Evolutionary conservation across 2,113 vertebrate genomes (phyloP).

Genomic region (Polypterus senegalus): DNA sequence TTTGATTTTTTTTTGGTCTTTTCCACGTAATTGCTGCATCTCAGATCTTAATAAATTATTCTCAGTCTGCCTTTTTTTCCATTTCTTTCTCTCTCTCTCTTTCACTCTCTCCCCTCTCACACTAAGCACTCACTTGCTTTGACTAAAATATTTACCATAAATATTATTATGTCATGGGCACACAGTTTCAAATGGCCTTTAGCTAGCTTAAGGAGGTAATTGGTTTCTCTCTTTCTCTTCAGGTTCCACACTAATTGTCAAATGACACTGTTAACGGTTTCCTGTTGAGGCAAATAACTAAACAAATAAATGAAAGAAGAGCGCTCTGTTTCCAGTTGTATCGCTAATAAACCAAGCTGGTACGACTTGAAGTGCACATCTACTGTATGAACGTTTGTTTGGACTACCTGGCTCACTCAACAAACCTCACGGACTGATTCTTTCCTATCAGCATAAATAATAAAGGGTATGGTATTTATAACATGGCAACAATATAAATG

Average conservation of each 20-base stretch:
- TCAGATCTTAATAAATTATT: constrained; percentile 76
- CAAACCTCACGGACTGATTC: no score
- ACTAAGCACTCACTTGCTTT: constrained; percentile 59
- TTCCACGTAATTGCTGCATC: constrained; percentile 69
- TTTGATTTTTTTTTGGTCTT: constrained; percentile 61
- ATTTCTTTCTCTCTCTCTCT: constrained; percentile 34
- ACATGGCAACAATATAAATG: no score
- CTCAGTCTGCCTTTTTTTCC: constrained; percentile 63
- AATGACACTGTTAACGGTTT: constrained; percentile 57
- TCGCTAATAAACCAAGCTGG: no score
- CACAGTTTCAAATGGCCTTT: constrained; percentile 77
- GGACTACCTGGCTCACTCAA: no score
- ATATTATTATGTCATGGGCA: constrained; percentile 77
- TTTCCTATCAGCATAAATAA: no score
- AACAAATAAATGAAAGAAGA: constrained; percentile 19
- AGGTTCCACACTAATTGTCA: constrained; percentile 62
- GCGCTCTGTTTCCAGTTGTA: constrained; percentile 18
- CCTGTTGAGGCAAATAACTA: constrained; percentile 34
- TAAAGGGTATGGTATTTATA: no score
- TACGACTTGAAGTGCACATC: no score
- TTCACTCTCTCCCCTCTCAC: constrained; percentile 39
- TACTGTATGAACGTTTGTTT: no score
- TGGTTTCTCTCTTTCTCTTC: constrained; percentile 65
- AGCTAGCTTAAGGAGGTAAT: constrained; percentile 69
- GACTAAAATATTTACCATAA: constrained; percentile 79